Evolutionary conservation across 2,888 invertebrate species (phyloP).

Genomic region (Lithophane semibrunnea): DNA sequence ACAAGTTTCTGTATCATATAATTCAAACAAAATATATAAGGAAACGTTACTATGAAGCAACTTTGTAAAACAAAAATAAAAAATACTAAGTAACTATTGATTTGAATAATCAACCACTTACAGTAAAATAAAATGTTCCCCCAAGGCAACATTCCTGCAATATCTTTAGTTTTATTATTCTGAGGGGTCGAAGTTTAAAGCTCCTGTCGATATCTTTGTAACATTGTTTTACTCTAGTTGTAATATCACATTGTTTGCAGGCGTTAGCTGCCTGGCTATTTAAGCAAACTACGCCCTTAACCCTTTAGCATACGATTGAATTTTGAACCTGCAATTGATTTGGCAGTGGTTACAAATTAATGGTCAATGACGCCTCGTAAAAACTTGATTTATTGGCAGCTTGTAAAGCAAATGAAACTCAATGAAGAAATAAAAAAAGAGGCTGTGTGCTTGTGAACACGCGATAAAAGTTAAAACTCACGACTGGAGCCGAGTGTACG

Average conservation of each 20-base stretch:
- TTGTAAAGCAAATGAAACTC: not conserved
- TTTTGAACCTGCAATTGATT: conserved; percentile 8
- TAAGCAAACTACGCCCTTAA: conserved; percentile 5
- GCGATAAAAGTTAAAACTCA: too few relatives aligned
- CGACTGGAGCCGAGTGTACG: too few relatives aligned
- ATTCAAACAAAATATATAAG: not conserved
- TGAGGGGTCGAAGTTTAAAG: conserved; percentile 44
- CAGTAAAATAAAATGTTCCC: conserved; percentile 38
- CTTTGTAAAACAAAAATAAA: conserved; percentile 11
- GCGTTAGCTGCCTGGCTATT: not conserved
- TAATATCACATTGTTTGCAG: conserved; percentile 49
- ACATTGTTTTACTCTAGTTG: conserved; percentile 44
- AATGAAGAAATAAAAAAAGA: not conserved
- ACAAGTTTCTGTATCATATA: not conserved
- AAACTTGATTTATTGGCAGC: not conserved
- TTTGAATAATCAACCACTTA: conserved; percentile 43
- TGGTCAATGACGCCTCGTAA: not conserved
- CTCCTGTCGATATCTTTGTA: conserved; percentile 50
- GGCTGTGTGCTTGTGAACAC: too few relatives aligned
- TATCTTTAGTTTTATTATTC: conserved; percentile 54
- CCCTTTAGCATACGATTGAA: not conserved
- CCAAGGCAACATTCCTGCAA: conserved; percentile 30
- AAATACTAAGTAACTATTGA: conserved; percentile 46
- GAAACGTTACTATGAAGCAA: not conserved
- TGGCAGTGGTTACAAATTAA: not conserved